Percentiles rank a stretch among this genome's conserved stretches.
These are phyloP conservation scores for Desmodus rotundus DNA, from an alignment of 2,113 vertebrate species.

Conservation along the genomic window DNA sequence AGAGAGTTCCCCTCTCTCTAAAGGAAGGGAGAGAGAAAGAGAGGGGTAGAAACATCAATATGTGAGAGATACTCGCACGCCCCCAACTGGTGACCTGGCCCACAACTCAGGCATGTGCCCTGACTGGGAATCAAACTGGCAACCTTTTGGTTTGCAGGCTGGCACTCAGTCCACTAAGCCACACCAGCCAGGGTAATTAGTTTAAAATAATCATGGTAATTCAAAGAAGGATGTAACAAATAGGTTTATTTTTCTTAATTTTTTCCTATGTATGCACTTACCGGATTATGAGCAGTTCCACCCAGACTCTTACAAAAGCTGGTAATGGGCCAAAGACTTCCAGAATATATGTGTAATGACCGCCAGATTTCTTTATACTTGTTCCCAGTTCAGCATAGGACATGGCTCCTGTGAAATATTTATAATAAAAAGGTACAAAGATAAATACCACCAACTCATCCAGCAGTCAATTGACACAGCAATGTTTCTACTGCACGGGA, in stretches of 20 bases:
- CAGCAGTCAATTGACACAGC: neutral
- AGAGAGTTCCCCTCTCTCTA: no score
- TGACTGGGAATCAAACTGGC: no score
- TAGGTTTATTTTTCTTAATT: neutral
- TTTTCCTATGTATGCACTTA: slow-evolving; percentile 71
- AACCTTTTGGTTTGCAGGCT: no score
- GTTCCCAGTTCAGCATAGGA: slow-evolving; percentile 96
- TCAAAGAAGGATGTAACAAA: neutral
- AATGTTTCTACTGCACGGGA: neutral
- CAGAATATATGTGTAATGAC: slow-evolving; percentile 95
- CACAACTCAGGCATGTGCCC: no score
- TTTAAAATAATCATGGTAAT: neutral
- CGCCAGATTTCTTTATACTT: slow-evolving; percentile 95
- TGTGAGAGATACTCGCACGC: no score
- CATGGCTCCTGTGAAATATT: slow-evolving; percentile 86
- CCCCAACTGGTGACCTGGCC: no score
- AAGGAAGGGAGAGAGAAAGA: no score
- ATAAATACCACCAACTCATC: neutral
- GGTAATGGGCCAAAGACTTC: slow-evolving; percentile 94
- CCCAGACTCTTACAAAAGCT: slow-evolving; percentile 95
- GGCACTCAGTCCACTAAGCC: no score
- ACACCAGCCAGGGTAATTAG: neutral
- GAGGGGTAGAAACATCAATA: no score
- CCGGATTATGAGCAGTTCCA: slow-evolving; percentile 93
- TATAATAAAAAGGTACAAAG: neutral